Base-by-base conservation (phyloP, 2,888 invertebrate species). In the Brachynemurus nebulosus region DNA sequence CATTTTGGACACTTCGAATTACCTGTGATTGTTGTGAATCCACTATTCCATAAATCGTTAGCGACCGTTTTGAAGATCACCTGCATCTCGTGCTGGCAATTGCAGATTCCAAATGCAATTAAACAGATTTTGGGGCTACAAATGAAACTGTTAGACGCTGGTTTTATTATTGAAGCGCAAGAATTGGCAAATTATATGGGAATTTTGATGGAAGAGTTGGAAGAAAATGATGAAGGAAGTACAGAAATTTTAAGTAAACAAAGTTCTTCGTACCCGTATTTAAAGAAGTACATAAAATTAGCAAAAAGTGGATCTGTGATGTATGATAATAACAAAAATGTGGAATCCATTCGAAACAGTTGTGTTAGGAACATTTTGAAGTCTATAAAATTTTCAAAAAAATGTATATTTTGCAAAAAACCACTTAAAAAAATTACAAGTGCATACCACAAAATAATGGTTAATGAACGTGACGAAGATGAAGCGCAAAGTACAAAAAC, bases 1-100 rank as follows among this genome's bases (percentile, higher is more conserved):
- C 98, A 98, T 65, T 81, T 91, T 63, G 97, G 97, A 0, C 90
- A 95, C 59, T 92, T 98, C 49, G 84, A 86, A 51, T 67, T 98
- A 1, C 88, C 90, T 0, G 65, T 95, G 9, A 79, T 90, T 0
- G 85, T 91, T 0, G 80, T 88, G 45, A 96, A 97, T 69, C 96
- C 97, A 0, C 59, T 97, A 38, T 90, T 91, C 57, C 80, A 85
- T 49, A 80, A 79, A 56, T 71, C 76, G 21, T 68, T 95, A 14
- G 74, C 72, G 44, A 72, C 69, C 1, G 60, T 90, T 7, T 67
- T 89, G 41, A 72, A 75, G 49, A 66, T 80, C 1, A 72, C 76
- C 16, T 91, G 91, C 57, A 60, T 83, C 4, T 66, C 69, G 42
- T 91, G 91, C 59, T 75, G 68, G 51, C 71, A 66, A 53, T 63